phyloP scores from a whole-genome alignment of 2,797 vertebrate species.

The Hyperoplus immaculatus region DNA sequence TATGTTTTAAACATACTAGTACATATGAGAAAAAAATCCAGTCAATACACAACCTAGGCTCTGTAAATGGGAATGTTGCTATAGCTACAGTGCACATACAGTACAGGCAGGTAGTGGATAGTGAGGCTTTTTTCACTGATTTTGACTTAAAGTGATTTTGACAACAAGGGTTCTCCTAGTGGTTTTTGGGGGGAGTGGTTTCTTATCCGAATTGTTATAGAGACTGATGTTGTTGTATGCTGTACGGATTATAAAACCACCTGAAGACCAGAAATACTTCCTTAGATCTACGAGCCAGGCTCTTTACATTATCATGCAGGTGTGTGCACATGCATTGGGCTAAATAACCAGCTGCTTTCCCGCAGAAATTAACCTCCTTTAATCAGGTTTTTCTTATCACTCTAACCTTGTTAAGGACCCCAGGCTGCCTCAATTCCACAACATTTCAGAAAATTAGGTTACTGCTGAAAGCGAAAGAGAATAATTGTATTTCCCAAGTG shows the following conservation, averaged over 20 bases:
- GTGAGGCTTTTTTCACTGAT: no score
- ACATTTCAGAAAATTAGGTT: slow-evolving; percentile 31
- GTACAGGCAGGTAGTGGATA: no score
- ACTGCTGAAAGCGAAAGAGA: neutral
- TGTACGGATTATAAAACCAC: no score
- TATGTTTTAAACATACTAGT: neutral
- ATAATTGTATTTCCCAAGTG: slow-evolving; percentile 43
- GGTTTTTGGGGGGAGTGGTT: no score
- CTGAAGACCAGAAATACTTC: neutral
- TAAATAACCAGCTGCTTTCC: slow-evolving; percentile 16
- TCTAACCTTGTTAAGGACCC: slow-evolving; percentile 27
- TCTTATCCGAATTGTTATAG: no score
- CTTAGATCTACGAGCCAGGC: neutral
- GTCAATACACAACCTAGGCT: no score
- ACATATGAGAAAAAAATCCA: no score
- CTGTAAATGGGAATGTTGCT: no score
- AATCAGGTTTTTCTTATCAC: slow-evolving; percentile 30
- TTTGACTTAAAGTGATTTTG: no score
- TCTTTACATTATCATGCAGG: neutral
- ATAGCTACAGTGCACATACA: no score
- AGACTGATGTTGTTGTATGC: no score
- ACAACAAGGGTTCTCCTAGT: no score
- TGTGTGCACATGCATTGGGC: neutral
- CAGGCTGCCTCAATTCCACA: slow-evolving; percentile 30
- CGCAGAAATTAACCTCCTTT: slow-evolving; percentile 2